A percentile compares a stretch with the other conserved stretches of the same genome.
phyloP scores from a whole-genome alignment of 2,888 invertebrate genomes.

The Dolichopus griseipennis region DNA sequence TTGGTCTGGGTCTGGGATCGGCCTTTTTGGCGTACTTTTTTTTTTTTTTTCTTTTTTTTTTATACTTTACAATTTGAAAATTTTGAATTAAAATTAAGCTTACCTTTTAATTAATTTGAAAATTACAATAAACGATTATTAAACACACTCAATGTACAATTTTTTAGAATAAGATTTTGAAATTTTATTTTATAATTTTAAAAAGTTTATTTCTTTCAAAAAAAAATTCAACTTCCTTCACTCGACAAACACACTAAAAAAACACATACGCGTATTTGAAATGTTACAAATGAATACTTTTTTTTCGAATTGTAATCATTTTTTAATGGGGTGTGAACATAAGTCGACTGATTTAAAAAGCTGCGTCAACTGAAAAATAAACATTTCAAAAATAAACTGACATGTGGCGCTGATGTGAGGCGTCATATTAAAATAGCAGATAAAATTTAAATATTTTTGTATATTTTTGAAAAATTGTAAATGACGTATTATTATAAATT shows the following conservation, averaged over 20 bases:
- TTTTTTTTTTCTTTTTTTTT: neutral
- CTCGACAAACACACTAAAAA: neutral
- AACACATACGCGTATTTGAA: neutral
- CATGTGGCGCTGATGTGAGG: too few relatives aligned
- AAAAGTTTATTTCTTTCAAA: neutral
- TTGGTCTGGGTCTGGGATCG: constrained; percentile 2
- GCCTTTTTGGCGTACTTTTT: constrained; percentile 6
- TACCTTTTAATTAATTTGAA: neutral
- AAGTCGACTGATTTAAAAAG: too few relatives aligned
- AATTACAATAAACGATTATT: neutral
- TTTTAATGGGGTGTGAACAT: too few relatives aligned
- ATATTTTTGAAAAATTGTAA: too few relatives aligned
- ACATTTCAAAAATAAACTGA: too few relatives aligned
- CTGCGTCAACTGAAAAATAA: too few relatives aligned
- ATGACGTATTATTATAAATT: too few relatives aligned
- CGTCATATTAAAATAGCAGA: too few relatives aligned
- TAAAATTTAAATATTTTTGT: too few relatives aligned
- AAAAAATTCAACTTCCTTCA: neutral
- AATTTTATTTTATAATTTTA: constrained; percentile 1
- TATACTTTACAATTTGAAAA: neutral
- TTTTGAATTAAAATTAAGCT: constrained; percentile 3
- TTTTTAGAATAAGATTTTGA: neutral
- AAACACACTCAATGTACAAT: neutral
- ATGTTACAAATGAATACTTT: neutral
- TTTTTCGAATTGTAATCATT: neutral